Percentiles rank a stretch among this genome's conserved stretches.
These are phyloP conservation scores for Polydrusus pterygomalis DNA, from an alignment of 2,888 invertebrate genomes.

Conservation along the genomic window DNA sequence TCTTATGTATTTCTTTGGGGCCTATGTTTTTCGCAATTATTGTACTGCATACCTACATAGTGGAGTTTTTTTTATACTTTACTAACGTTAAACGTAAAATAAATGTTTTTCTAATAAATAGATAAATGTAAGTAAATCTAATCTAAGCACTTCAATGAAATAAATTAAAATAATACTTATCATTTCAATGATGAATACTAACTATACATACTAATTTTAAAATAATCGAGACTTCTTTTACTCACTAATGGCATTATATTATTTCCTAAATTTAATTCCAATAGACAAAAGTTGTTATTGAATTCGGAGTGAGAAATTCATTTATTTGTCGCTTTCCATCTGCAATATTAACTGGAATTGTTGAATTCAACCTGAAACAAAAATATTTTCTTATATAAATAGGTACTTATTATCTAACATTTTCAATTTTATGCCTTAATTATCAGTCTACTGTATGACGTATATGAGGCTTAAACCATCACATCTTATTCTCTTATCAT, in stretches of 20 bases:
- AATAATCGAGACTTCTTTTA: neutral
- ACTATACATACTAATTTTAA: too few relatives aligned
- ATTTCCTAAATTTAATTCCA: slow-evolving; percentile 27
- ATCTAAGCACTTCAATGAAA: neutral
- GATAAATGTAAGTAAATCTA: neutral
- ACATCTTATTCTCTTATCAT: too few relatives aligned
- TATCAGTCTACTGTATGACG: neutral
- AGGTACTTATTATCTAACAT: too few relatives aligned
- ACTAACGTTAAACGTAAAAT: too few relatives aligned
- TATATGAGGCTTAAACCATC: too few relatives aligned
- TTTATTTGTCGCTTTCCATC: slow-evolving; percentile 46
- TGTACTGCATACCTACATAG: neutral
- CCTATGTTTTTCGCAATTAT: neutral
- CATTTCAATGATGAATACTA: neutral
- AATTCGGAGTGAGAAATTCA: slow-evolving; percentile 43
- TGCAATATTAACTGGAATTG: slow-evolving; percentile 38
- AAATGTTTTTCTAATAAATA: neutral
- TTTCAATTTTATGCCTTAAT: neutral
- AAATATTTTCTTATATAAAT: neutral
- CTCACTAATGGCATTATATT: neutral
- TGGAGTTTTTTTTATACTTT: neutral
- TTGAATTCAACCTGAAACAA: slow-evolving; percentile 42
- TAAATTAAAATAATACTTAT: neutral
- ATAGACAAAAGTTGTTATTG: slow-evolving; percentile 55
- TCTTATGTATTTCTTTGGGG: too few relatives aligned